Percentiles rank a stretch among this genome's conserved stretches.
These are phyloP conservation scores for Drosophila meridiana DNA, from an alignment of 2,888 invertebrate species.

Conservation along the genomic window DNA sequence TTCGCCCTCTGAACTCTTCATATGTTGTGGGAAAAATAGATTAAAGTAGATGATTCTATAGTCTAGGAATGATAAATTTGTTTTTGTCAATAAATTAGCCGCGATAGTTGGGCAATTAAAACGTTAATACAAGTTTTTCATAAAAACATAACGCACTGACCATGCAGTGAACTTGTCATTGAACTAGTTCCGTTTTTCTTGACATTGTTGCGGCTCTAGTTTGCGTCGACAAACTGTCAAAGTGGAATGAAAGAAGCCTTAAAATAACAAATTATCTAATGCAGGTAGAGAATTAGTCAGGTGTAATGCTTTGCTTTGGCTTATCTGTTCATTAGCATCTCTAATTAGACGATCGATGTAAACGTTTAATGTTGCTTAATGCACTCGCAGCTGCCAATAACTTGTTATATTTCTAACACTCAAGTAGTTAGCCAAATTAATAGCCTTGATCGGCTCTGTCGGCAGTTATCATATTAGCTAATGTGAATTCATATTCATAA, in stretches of 20 bases:
- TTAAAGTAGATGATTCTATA: not conserved
- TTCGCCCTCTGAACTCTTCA: not conserved
- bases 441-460: conserved; percentile 4
- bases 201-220: conserved; percentile 6
- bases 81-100: not conserved
- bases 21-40: not conserved
- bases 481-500: conserved; percentile 24
- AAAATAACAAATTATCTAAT: not conserved
- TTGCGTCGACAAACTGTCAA: conserved; percentile 51
- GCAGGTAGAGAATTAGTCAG: conserved; percentile 16
- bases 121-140: conserved; percentile 34
- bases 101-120: conserved; percentile 6
- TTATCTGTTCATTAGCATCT: conserved; percentile 50
- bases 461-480: conserved; percentile 30
- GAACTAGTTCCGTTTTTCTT: conserved; percentile 66
- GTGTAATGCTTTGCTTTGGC: conserved; percentile 34
- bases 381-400: conserved; percentile 33
- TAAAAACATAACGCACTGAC: conserved; percentile 19
- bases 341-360: conserved; percentile 14
- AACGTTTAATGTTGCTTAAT: not conserved
- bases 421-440: conserved; percentile 35
- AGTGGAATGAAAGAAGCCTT: conserved; percentile 15
- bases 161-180: conserved; percentile 52
- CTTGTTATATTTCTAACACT: conserved; percentile 33
- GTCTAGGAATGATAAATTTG: not conserved